Percentiles rank a stretch among this genome's conserved stretches.
phyloP scores from a whole-genome alignment of 2,888 invertebrate genomes.

The Ethmia dodecea region DNA sequence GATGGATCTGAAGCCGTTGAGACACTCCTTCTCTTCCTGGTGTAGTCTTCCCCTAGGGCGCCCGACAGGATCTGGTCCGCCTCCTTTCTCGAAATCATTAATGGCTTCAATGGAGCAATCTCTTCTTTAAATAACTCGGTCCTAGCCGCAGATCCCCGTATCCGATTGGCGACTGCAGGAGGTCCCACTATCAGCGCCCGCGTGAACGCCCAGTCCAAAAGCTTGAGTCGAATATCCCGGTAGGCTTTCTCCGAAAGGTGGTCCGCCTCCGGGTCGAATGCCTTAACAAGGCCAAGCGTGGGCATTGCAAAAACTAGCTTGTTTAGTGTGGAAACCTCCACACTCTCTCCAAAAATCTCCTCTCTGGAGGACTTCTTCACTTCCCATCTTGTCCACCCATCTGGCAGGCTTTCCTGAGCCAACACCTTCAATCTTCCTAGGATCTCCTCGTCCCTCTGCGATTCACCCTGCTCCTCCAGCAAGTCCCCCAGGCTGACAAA shows the following conservation, averaged over 20 bases:
- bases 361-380: background rate
- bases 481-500: background rate
- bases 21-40: background rate
- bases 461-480: background rate
- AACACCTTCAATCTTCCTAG: background rate
- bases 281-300: background rate
- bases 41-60: background rate
- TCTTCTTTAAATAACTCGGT: slow-evolving; percentile 2
- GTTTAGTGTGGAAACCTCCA: slow-evolving; percentile 1
- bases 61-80: background rate
- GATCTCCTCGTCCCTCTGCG: background rate
- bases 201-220: slow-evolving; percentile 2
- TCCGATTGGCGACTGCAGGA: background rate
- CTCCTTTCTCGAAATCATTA: background rate
- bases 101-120: background rate
- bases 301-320: slow-evolving; percentile 2
- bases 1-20: background rate
- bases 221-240: background rate
- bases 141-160: slow-evolving; percentile 1
- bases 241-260: background rate
- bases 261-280: background rate
- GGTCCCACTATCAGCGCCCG: slow-evolving; percentile 2
- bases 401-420: slow-evolving; percentile 1
- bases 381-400: slow-evolving; percentile 2
- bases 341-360: background rate